Base-by-base conservation (phyloP, 1,140 invertebrate species). In the Helicoverpa armigera region DNA sequence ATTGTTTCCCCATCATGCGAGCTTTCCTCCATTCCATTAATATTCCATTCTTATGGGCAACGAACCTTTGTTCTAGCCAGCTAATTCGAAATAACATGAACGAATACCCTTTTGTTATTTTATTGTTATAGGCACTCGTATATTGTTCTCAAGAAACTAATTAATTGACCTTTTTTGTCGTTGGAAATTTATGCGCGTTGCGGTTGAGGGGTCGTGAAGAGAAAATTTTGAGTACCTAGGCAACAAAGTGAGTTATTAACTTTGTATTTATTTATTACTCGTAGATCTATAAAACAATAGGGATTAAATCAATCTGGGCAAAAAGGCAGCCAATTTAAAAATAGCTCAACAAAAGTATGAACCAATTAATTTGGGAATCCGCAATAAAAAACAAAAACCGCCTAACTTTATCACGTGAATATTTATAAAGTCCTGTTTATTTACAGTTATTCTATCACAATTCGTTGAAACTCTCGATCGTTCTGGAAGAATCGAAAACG, bases 31-130 rank as follows among this genome's bases (percentile, higher is more conserved):
- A 67, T 74, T 65, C 51, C 70, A 67, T 65, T 83, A 75, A 81
- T 84, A 81, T 81, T 84, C 74, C 69, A 83, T 83, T 83, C 61
- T 81, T 81, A 78, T 51, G 80, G 76, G 58, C n/a, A 51, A 18
- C 70, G 73, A 83, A 79, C 63, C 82, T 77, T 78, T 72, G 75
- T 75, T 75, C 63, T 54, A 79, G 48, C n/a, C 29, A 13, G 61
- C 53, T 79, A 79, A 83, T 83, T 83, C 74, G 67, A 69, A 69
- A 73, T 81, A 81, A 81, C 69, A 75, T 77, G 50, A 67, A 83
- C 72, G 72, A 65, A 31, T 50, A 79, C 65, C 63, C 79, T 69
- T 77, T 50, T 79, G 76, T 79, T 69, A 56, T 69, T 70, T 56
- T 29, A 79, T 69, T 79, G 63, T 79, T 79, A 48, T 74, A 74